phyloP scores from a whole-genome alignment of 2,113 vertebrate genomes.

The Drymodes brunneopygia region DNA sequence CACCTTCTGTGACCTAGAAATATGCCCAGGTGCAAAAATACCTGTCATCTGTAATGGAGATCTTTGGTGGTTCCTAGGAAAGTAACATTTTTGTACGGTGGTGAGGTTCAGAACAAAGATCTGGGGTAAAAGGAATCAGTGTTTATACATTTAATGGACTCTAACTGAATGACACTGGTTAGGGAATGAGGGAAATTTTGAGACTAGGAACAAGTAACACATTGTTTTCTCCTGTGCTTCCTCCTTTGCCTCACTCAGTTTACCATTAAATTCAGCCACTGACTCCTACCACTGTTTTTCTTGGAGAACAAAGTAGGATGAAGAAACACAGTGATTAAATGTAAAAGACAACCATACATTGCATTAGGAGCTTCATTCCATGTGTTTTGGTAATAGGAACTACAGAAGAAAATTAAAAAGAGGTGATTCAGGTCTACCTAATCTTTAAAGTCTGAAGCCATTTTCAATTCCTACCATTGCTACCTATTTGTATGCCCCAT shows the following conservation, averaged over 20 bases:
- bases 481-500: background rate
- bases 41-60: background rate
- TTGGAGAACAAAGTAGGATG: background rate
- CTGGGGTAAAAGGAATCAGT: background rate
- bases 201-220: background rate
- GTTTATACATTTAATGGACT: background rate
- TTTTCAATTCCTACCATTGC: background rate
- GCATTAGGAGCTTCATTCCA: background rate
- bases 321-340: slow-evolving; percentile 2
- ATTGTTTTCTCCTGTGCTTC: background rate
- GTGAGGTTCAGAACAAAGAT: background rate
- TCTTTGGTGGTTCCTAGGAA: background rate
- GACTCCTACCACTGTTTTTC: background rate
- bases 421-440: background rate
- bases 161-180: background rate
- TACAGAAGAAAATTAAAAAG: background rate
- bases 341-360: background rate
- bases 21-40: background rate
- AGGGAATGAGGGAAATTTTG: background rate
- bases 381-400: background rate
- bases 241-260: slow-evolving; percentile 5
- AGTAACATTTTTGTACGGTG: background rate
- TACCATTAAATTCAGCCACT: background rate
- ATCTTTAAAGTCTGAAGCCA: background rate
- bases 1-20: background rate